phyloP scores from a whole-genome alignment of 2,797 vertebrate genomes.

The Phrynocephalus forsythii region DNA sequence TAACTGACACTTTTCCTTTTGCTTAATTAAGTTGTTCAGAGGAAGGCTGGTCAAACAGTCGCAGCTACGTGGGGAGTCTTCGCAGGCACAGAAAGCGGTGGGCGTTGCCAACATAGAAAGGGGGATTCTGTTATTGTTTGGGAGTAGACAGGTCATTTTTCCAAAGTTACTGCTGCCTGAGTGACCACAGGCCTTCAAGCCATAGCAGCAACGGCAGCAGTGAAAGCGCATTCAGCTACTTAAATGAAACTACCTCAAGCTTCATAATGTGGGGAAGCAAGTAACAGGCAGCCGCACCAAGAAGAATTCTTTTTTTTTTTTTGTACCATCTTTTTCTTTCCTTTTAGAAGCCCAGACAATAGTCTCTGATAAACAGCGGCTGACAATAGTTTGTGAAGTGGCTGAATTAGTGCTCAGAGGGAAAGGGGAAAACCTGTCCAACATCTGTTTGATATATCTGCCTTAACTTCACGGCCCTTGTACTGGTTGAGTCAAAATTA shows the following conservation, averaged over 20 bases:
- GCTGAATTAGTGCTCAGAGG: neutral
- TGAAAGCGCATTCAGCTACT: slow-evolving; percentile 80
- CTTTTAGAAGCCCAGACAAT: slow-evolving; percentile 27
- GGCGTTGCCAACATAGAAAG: slow-evolving; percentile 89
- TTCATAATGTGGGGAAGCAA: slow-evolving; percentile 58
- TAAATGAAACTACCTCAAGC: slow-evolving; percentile 77
- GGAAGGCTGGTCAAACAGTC: slow-evolving; percentile 93
- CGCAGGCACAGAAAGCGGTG: slow-evolving; percentile 83
- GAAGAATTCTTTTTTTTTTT: slow-evolving; percentile 42
- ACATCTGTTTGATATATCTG: neutral
- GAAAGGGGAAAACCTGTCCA: neutral
- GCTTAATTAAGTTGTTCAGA: slow-evolving; percentile 99
- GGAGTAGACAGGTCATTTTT: slow-evolving; percentile 98
- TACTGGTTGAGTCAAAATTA: neutral
- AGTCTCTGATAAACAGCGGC: slow-evolving; percentile 57
- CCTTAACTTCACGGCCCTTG: neutral
- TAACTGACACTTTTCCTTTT: slow-evolving; percentile 93
- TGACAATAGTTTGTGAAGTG: slow-evolving; percentile 14
- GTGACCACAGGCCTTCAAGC: slow-evolving; percentile 82
- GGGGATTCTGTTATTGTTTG: slow-evolving; percentile 92
- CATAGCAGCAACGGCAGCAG: slow-evolving; percentile 63
- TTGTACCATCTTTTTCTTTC: slow-evolving; percentile 22
- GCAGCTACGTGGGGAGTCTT: slow-evolving; percentile 96
- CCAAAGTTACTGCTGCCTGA: slow-evolving; percentile 95
- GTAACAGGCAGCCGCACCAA: slow-evolving; percentile 15